A percentile compares a stretch with the other conserved stretches of the same genome.
Conservation (phyloP, 2,888 invertebrate species). For the Hesperia comma region DNA sequence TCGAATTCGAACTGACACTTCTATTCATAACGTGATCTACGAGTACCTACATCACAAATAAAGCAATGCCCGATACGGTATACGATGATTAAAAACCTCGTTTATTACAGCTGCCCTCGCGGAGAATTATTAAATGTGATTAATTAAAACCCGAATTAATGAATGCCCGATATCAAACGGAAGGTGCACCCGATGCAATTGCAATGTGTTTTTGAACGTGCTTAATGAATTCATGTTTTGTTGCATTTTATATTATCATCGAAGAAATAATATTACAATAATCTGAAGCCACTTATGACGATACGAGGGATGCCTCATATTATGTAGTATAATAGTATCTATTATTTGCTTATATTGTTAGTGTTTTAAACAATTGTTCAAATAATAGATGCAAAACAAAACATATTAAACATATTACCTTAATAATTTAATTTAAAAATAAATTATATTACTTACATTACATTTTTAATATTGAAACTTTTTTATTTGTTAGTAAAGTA, state of each 20-base stretch:
- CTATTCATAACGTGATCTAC: constrained; percentile 3
- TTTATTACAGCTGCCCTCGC: constrained; percentile 54
- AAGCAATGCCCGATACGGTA: constrained; percentile 51
- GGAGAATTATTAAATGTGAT: constrained; percentile 64
- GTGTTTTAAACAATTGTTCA: too few species aligned
- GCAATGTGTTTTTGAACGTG: constrained; percentile 21
- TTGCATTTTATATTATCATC: not conserved
- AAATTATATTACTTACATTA: too few species aligned
- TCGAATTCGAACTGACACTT: not conserved
- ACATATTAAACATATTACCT: too few species aligned
- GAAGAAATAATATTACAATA: not conserved
- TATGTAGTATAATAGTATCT: too few species aligned
- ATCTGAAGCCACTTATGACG: too few species aligned
- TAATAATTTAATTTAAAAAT: too few species aligned
- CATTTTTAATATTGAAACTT: too few species aligned
- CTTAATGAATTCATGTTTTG: not conserved
- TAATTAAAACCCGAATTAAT: constrained; percentile 72
- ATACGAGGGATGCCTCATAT: too few species aligned
- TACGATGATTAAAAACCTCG: constrained; percentile 53
- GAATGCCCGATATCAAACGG: constrained; percentile 57
- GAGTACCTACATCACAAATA: constrained; percentile 42
- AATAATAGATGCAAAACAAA: too few species aligned
- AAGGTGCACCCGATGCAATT: constrained; percentile 44
- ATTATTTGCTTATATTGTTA: too few species aligned
- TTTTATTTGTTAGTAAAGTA: too few species aligned